phyloP scores from a whole-genome alignment of 1,140 invertebrate species.

The Cataglyphis hispanica region DNA sequence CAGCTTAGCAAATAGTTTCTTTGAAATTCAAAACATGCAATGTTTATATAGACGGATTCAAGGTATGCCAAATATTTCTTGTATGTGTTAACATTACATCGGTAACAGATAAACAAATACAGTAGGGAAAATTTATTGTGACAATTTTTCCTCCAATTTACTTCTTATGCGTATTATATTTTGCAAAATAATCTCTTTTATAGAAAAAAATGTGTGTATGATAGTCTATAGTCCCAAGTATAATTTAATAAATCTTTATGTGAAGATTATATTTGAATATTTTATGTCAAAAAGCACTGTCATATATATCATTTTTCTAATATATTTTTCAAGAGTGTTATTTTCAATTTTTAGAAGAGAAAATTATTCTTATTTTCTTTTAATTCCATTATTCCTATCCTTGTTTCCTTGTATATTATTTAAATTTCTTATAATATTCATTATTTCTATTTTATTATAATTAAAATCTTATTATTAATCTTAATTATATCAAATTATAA shows the following conservation, averaged over 20 bases:
- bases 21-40: constrained; percentile 5
- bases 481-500: background rate
- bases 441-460: background rate
- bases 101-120: background rate
- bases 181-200: background rate
- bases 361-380: background rate
- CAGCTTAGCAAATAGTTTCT: constrained; percentile 12
- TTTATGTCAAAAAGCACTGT: background rate
- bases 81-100: constrained; percentile 10
- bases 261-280: background rate
- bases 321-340: background rate
- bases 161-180: background rate
- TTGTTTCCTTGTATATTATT: too few relatives aligned
- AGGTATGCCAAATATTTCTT: background rate
- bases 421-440: background rate
- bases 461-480: background rate
- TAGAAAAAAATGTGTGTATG: background rate
- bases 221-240: background rate
- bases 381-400: background rate
- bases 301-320: background rate
- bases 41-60: constrained; percentile 8
- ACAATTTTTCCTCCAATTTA: background rate
- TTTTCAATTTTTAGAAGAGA: background rate
- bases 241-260: background rate
- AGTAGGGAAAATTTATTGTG: constrained; percentile 1